Percentiles rank a stretch among this genome's conserved stretches.
Conservation (phyloP, 1,140 invertebrate genomes). For the Drosophila orena region DNA sequence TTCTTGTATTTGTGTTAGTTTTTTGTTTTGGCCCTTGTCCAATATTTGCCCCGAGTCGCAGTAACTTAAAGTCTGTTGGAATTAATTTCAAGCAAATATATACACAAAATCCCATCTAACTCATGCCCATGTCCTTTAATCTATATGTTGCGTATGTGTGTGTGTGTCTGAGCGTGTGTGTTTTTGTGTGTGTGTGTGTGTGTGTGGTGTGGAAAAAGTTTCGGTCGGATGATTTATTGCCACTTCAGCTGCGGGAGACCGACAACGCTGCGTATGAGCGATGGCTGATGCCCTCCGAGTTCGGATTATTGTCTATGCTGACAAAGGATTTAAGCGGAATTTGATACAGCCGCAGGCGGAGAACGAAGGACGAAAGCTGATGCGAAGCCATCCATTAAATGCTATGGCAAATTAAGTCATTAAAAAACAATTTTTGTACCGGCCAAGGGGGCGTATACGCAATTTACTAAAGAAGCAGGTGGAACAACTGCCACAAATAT, state of each 20-base stretch:
- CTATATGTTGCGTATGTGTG: neutral
- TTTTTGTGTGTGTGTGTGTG: constrained; percentile 6
- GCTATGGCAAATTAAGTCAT: constrained; percentile 73
- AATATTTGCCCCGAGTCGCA: constrained; percentile 63
- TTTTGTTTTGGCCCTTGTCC: constrained; percentile 52
- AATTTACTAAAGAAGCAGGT: constrained; percentile 34
- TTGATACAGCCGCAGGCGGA: constrained; percentile 52
- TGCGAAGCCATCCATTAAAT: constrained; percentile 66
- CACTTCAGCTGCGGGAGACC: constrained; percentile 30
- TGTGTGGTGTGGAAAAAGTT: constrained; percentile 59
- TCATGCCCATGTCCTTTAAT: constrained; percentile 3
- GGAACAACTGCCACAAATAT: constrained; percentile 48
- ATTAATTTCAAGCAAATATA: constrained; percentile 59
- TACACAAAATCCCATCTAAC: constrained; percentile 48
- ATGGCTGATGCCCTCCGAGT: constrained; percentile 24
- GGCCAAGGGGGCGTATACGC: constrained; percentile 47
- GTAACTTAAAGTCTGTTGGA: constrained; percentile 65
- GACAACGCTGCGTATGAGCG: constrained; percentile 69
- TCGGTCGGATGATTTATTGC: constrained; percentile 74
- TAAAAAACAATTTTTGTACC: constrained; percentile 64
- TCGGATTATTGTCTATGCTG: constrained; percentile 49
- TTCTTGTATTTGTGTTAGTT: constrained; percentile 59
- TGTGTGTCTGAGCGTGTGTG: constrained; percentile 12
- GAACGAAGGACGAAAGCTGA: constrained; percentile 4
- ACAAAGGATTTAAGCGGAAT: constrained; percentile 70